Percentiles rank a stretch among this genome's conserved stretches.
Evolutionary conservation across 92 coral and sea anemone genomes (phyloP).

Genomic region (Muricea muricata): DNA sequence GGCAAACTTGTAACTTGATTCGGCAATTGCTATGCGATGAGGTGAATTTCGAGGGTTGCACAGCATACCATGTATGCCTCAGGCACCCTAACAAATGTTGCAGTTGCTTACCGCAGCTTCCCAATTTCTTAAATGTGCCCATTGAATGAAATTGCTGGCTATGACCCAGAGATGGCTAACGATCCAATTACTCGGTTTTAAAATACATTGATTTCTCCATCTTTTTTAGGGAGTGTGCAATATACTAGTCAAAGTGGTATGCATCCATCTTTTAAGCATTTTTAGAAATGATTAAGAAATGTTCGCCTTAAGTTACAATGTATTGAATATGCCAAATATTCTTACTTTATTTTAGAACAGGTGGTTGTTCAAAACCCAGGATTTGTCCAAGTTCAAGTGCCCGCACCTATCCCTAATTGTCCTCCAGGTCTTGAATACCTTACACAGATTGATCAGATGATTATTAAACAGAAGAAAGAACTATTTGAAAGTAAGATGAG

Average conservation of each 20-base stretch:
- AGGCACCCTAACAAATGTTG: no score
- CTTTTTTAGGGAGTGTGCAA: not conserved
- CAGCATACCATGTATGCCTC: no score
- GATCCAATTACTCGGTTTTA: not conserved
- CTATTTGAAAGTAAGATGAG: slow-evolving; percentile 33
- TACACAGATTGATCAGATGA: slow-evolving; percentile 41
- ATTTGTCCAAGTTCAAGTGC: slow-evolving; percentile 10
- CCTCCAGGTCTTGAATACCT: slow-evolving; percentile 44
- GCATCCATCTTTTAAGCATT: not conserved
- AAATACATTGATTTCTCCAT: not conserved
- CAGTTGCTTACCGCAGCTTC: no score
- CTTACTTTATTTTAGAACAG: not conserved
- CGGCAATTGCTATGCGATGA: no score
- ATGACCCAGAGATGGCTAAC: no score
- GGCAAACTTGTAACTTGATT: no score
- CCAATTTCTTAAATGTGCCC: no score
- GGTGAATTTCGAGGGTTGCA: no score
- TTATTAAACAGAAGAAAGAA: slow-evolving; percentile 44
- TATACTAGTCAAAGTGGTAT: slow-evolving; percentile 8
- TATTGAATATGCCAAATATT: not conserved
- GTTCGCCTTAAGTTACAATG: not conserved
- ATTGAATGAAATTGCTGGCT: no score
- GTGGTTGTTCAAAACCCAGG: slow-evolving; percentile 21
- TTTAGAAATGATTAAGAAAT: not conserved
- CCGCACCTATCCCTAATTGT: slow-evolving; percentile 21